Percentiles rank a stretch among this genome's conserved stretches.
Evolutionary conservation across 1,140 invertebrate species (phyloP).

Genomic region (Lordiphosa stackelbergi): DNA sequence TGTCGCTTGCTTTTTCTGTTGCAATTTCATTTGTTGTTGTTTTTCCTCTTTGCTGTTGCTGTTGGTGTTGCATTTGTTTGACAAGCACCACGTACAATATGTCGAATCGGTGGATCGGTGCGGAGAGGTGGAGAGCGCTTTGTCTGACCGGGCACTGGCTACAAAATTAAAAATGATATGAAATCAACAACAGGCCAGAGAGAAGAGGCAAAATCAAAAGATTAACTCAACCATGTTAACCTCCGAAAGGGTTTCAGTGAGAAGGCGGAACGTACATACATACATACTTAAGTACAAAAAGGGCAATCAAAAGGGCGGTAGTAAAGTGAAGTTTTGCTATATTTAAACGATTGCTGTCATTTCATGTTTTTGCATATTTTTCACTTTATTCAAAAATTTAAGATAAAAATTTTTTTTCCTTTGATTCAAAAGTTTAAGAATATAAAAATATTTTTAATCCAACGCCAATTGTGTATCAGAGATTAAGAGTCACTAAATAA

Average conservation of each 20-base stretch:
- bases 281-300: no score
- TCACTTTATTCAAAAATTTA: no score
- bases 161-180: conserved; percentile 57
- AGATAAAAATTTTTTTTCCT: no score
- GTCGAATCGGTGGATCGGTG: conserved; percentile 2
- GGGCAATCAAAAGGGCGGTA: no score
- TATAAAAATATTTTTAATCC: no score
- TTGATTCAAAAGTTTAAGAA: no score
- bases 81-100: conserved; percentile 33
- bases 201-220: conserved; percentile 10
- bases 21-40: conserved; percentile 22
- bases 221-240: conserved; percentile 34
- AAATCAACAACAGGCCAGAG: conserved; percentile 30
- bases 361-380: no score
- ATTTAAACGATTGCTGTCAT: no score
- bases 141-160: conserved; percentile 22
- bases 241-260: conserved; percentile 1
- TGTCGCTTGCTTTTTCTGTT: conserved; percentile 5
- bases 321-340: no score
- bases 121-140: background rate
- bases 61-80: conserved; percentile 33
- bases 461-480: no score
- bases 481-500: no score
- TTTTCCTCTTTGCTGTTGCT: conserved; percentile 15
- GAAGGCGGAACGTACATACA: no score